phyloP scores from a whole-genome alignment of 2,888 invertebrate species.

The Tachina grossa region DNA sequence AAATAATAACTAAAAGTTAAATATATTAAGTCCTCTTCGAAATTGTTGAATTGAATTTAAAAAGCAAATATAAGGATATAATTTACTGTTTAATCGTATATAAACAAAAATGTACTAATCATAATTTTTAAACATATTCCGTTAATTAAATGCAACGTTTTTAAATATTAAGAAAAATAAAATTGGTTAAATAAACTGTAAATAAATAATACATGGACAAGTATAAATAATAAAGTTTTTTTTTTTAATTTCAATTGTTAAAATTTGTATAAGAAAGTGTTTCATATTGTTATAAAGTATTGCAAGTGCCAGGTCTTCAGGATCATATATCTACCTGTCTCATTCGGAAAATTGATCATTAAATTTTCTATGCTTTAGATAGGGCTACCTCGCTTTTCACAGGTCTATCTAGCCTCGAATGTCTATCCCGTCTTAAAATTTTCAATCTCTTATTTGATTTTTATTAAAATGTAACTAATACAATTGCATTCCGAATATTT shows the following conservation, averaged over 20 bases:
- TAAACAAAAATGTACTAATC: slow-evolving; percentile 64
- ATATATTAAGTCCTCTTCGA: slow-evolving; percentile 22
- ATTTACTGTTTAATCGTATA: background rate
- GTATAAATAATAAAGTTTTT: background rate
- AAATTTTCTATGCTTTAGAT: too few relatives aligned
- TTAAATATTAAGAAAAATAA: slow-evolving; percentile 18
- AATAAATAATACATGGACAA: slow-evolving; percentile 49
- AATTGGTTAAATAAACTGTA: slow-evolving; percentile 40
- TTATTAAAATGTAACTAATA: too few relatives aligned
- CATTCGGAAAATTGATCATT: too few relatives aligned
- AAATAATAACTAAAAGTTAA: slow-evolving; percentile 46
- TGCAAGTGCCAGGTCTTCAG: too few relatives aligned
- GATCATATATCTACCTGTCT: too few relatives aligned
- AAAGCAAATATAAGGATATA: slow-evolving; percentile 24
- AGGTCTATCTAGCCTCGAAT: too few relatives aligned
- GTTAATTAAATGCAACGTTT: slow-evolving; percentile 12
- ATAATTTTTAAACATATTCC: slow-evolving; percentile 46
- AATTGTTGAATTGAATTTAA: slow-evolving; percentile 38
- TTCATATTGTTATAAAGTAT: too few relatives aligned
- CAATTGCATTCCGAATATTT: too few relatives aligned
- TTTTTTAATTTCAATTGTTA: background rate
- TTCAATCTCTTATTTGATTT: too few relatives aligned
- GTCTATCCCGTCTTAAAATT: too few relatives aligned
- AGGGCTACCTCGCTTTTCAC: too few relatives aligned
- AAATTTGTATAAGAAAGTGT: too few relatives aligned